These are phyloP conservation scores for Apaloderma vittatum DNA, from an alignment of 2,113 vertebrate species.

Conservation along the genomic window DNA sequence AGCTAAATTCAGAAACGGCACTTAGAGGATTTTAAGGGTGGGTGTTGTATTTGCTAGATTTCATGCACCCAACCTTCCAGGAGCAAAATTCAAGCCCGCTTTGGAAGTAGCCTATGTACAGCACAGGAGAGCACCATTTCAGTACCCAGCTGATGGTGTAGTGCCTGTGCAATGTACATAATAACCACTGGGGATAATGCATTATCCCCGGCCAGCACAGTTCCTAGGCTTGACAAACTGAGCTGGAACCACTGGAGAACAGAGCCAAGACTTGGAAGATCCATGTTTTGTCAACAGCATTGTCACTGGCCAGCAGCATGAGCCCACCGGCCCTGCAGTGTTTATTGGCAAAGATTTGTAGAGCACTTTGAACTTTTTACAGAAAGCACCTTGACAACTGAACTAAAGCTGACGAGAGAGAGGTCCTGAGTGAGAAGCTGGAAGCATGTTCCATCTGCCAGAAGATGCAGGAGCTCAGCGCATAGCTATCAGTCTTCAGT, in stretches of 20 bases:
- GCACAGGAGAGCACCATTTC: neutral
- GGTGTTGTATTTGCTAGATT: neutral
- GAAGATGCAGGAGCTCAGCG: rapidly evolving
- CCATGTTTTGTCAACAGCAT: neutral
- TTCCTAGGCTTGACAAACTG: neutral
- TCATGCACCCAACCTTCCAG: neutral
- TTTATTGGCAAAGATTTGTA: neutral
- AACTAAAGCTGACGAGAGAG: neutral
- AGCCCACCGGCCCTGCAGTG: neutral
- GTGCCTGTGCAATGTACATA: neutral
- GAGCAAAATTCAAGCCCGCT: neutral
- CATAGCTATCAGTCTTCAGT: neutral
- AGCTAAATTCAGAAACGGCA: neutral
- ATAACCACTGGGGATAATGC: neutral
- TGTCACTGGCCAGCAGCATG: neutral
- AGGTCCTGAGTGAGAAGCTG: neutral
- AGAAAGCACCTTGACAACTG: neutral
- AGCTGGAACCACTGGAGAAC: neutral
- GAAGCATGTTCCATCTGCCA: neutral
- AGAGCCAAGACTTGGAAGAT: neutral
- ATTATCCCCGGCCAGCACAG: neutral
- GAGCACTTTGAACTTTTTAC: neutral
- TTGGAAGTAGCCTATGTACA: neutral
- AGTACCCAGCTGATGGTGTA: neutral
- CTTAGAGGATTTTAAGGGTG: neutral